These are phyloP conservation scores for Nasua narica DNA, from an alignment of 2,797 vertebrate genomes.

Conservation along the genomic window DNA sequence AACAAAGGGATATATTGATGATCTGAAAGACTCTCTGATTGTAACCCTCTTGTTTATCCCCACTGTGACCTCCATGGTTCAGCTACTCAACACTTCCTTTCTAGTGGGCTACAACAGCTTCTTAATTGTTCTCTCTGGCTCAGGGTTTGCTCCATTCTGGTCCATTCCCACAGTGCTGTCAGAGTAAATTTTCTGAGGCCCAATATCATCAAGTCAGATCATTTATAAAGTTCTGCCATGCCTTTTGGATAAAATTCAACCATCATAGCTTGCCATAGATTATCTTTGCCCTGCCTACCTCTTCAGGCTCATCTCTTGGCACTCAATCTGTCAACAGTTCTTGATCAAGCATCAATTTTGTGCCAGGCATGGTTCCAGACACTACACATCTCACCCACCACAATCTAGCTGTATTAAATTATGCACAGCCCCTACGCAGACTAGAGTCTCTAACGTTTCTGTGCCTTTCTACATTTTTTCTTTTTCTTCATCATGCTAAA, in stretches of 20 bases:
- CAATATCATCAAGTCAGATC: constrained; percentile 40
- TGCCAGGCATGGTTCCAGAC: not conserved
- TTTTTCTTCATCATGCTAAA: not conserved
- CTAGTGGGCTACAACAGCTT: not conserved
- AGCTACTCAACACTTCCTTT: not conserved
- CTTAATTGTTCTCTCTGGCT: not conserved
- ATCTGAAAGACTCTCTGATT: not conserved
- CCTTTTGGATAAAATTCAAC: constrained; percentile 21
- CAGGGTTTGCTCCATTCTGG: not conserved
- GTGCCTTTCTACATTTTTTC: not conserved
- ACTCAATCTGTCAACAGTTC: constrained; percentile 35
- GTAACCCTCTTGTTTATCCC: not conserved
- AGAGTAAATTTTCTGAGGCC: constrained; percentile 39
- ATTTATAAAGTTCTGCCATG: not conserved
- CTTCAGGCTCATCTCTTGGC: constrained; percentile 12
- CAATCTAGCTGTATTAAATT: constrained; percentile 11
- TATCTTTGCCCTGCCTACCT: not conserved
- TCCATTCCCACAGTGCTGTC: not conserved
- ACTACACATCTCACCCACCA: not conserved
- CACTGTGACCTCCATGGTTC: not conserved
- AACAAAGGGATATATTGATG: not conserved
- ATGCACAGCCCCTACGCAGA: not conserved
- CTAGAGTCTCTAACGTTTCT: not conserved
- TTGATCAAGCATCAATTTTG: not conserved
- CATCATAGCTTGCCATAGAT: not conserved